Conservation (phyloP, 2,797 vertebrate species). For the Gobionotothen gibberifrons region DNA sequence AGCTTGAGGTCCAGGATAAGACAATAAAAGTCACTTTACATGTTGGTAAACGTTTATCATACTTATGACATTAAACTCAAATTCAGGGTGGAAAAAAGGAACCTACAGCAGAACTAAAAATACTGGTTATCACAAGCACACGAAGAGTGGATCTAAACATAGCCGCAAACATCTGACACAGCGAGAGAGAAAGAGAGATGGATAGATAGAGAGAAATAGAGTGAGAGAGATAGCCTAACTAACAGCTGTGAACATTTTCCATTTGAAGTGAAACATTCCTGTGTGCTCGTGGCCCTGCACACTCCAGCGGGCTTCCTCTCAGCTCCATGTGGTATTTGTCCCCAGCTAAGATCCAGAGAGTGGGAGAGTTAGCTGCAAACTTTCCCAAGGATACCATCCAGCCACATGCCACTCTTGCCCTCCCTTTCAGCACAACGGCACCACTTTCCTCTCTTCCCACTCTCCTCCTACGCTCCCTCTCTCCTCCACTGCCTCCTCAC, state of each 20-base stretch:
- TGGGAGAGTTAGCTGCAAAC: slow-evolving; percentile 84
- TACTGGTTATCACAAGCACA: slow-evolving; percentile 53
- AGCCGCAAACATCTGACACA: slow-evolving; percentile 53
- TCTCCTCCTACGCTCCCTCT: slow-evolving; percentile 40
- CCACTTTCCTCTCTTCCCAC: slow-evolving; percentile 39
- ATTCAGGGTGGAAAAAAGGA: slow-evolving; percentile 2
- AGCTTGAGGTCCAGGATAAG: neutral
- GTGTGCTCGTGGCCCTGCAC: slow-evolving; percentile 75
- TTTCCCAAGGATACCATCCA: slow-evolving; percentile 87
- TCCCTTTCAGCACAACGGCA: slow-evolving; percentile 49
- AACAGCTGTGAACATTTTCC: slow-evolving; percentile 85
- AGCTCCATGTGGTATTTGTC: slow-evolving; percentile 87
- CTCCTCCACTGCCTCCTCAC: slow-evolving; percentile 31
- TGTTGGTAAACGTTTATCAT: neutral
- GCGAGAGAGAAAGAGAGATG: slow-evolving; percentile 44
- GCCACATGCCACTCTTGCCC: slow-evolving; percentile 77
- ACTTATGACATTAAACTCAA: neutral
- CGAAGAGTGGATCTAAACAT: slow-evolving; percentile 50
- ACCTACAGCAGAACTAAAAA: slow-evolving; percentile 49
- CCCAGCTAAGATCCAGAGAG: slow-evolving; percentile 85
- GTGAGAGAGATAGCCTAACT: slow-evolving; percentile 68
- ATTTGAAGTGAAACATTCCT: slow-evolving; percentile 87
- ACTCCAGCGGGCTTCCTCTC: slow-evolving; percentile 83
- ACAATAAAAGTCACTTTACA: neutral
- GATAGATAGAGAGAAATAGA: slow-evolving; percentile 63